Evolutionary conservation across 2,113 vertebrate species (phyloP).

Genomic region (Macaca fascicularis): DNA sequence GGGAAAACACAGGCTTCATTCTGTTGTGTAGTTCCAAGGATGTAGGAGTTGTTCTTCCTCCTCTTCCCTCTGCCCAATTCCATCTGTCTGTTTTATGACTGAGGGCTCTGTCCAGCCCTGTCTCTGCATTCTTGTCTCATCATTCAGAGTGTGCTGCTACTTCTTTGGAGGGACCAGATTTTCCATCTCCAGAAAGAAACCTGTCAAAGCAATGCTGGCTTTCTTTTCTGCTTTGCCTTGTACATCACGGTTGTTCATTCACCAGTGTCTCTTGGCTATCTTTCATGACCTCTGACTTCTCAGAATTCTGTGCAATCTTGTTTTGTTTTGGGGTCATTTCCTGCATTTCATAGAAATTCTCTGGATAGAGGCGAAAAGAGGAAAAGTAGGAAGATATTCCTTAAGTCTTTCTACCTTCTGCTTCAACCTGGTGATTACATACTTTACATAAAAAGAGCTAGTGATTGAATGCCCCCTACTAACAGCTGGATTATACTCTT

Average conservation of each 20-base stretch:
- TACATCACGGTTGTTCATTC: background rate
- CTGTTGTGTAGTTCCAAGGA: background rate
- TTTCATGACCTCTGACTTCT: background rate
- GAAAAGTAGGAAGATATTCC: background rate
- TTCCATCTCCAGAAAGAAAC: background rate
- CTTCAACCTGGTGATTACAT: constrained; percentile 20
- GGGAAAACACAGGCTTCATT: background rate
- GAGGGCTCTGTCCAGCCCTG: background rate
- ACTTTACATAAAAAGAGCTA: background rate
- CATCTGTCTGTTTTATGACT: background rate
- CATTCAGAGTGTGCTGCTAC: background rate
- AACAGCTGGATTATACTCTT: background rate
- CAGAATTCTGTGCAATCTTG: background rate
- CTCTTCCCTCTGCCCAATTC: no score
- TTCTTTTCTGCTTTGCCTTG: background rate
- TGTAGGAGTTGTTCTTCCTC: background rate
- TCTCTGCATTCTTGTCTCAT: background rate
- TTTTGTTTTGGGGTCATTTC: background rate
- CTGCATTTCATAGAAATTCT: background rate
- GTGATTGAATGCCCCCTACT: background rate
- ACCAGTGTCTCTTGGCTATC: background rate
- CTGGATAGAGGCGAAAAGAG: background rate
- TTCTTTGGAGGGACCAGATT: background rate
- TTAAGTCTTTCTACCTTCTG: background rate
- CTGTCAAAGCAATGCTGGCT: background rate